phyloP scores from a whole-genome alignment of 2,113 vertebrate species.

The Colistium nudipinnis region DNA sequence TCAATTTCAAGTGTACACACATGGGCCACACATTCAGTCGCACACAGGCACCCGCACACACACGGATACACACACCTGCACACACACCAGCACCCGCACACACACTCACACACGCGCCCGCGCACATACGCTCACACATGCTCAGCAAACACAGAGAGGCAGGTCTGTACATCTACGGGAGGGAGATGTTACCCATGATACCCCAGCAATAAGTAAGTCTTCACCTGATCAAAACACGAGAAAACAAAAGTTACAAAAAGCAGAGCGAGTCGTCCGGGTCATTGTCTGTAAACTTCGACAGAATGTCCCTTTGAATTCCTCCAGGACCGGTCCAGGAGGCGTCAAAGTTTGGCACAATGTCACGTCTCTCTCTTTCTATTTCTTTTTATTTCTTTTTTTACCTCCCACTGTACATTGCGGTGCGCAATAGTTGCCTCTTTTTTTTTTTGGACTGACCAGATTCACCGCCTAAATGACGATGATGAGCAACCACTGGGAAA shows the following conservation, averaged over 20 bases:
- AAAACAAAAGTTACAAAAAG: conserved; percentile 77
- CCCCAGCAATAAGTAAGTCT: conserved; percentile 71
- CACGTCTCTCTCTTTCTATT: conserved; percentile 57
- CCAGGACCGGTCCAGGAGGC: conserved; percentile 68
- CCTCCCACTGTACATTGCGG: conserved; percentile 63
- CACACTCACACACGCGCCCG: neutral
- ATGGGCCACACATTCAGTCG: conserved; percentile 51
- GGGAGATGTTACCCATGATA: conserved; percentile 62
- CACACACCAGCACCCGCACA: neutral
- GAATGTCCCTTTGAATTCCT: conserved; percentile 68
- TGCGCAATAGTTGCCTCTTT: conserved; percentile 55
- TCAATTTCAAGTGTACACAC: conserved; percentile 63
- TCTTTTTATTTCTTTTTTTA: conserved; percentile 30
- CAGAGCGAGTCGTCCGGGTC: conserved; percentile 72
- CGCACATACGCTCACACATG: conserved; percentile 52
- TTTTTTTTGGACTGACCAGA: conserved; percentile 85
- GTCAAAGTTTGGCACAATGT: conserved; percentile 83
- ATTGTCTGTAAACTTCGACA: conserved; percentile 74
- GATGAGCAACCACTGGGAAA: conserved; percentile 90
- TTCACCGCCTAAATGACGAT: conserved; percentile 81
- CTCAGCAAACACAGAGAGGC: conserved; percentile 80
- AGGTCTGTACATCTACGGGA: conserved; percentile 83
- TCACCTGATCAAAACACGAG: conserved; percentile 78
- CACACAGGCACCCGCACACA: conserved; percentile 54
- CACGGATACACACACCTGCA: conserved; percentile 13